Percentiles rank a stretch among this genome's conserved stretches.
phyloP scores from a whole-genome alignment of 1,140 invertebrate species.

The Cephus cinctus region DNA sequence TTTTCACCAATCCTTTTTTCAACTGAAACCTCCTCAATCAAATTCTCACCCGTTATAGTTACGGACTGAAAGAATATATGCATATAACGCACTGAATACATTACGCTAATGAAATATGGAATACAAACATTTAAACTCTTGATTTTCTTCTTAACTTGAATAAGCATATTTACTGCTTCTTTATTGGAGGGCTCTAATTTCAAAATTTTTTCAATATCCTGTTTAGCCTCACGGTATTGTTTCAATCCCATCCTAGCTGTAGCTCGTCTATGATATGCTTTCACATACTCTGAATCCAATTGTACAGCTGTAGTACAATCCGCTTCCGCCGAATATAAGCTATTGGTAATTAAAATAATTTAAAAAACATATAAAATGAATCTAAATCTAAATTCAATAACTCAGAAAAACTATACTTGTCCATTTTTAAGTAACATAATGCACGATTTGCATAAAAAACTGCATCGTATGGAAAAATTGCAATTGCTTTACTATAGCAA shows the following conservation, averaged over 20 bases:
- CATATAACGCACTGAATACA: constrained; percentile 8
- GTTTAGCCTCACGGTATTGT: constrained; percentile 63
- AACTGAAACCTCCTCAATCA: constrained; percentile 10
- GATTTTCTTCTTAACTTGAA: constrained; percentile 59
- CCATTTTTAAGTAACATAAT: constrained; percentile 80
- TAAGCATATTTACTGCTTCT: constrained; percentile 60
- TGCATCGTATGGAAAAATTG: constrained; percentile 74
- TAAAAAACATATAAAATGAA: constrained; percentile 15
- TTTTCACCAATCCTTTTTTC: constrained; percentile 30
- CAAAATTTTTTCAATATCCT: constrained; percentile 67
- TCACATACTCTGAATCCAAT: constrained; percentile 75
- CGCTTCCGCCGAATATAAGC: constrained; percentile 70
- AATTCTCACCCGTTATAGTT: constrained; percentile 8
- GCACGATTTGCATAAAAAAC: constrained; percentile 86
- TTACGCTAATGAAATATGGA: constrained; percentile 6
- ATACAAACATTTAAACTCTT: constrained; percentile 40
- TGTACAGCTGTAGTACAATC: constrained; percentile 74
- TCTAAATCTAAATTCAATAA: constrained; percentile 7
- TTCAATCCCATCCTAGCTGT: constrained; percentile 65
- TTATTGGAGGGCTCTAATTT: constrained; percentile 72
- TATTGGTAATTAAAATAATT: constrained; percentile 45
- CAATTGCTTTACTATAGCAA: constrained; percentile 78
- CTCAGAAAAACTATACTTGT: constrained; percentile 64
- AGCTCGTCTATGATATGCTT: constrained; percentile 76
- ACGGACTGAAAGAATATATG: constrained; percentile 19